Conservation (phyloP, 2,113 vertebrate species). For the Okapia johnstoni region DNA sequence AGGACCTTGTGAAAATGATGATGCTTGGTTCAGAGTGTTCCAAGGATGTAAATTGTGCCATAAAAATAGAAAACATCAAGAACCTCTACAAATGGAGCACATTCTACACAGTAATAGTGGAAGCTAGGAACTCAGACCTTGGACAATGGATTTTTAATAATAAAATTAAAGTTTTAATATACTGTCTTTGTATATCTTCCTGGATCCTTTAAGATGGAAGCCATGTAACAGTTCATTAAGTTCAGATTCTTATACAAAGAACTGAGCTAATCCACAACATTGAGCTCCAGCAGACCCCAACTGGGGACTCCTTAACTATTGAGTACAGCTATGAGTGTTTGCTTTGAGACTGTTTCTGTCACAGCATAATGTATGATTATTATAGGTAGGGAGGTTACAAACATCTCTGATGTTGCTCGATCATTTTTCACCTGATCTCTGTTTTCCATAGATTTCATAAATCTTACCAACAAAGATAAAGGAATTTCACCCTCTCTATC, state of each 20-base stretch:
- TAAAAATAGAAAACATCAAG: conserved; percentile 22
- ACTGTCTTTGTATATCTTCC: background rate
- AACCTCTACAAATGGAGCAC: background rate
- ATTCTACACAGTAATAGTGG: background rate
- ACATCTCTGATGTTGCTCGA: background rate
- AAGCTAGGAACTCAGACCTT: background rate
- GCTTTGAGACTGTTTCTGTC: background rate
- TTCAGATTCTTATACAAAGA: background rate
- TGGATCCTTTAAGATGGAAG: background rate
- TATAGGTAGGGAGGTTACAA: background rate
- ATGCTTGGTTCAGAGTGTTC: background rate
- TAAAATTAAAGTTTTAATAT: background rate
- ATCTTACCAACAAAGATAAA: background rate
- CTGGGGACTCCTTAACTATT: background rate
- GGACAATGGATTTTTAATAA: background rate
- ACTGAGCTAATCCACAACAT: background rate
- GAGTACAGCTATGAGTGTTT: background rate
- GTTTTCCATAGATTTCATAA: background rate
- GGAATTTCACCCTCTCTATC: background rate
- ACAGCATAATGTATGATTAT: too few species aligned
- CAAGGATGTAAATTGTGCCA: background rate
- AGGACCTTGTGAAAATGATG: background rate
- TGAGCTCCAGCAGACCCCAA: background rate
- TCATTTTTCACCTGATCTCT: background rate
- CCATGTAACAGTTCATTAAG: background rate